Evolutionary conservation across 2,888 invertebrate genomes (phyloP).

Genomic region (Allacma fusca): DNA sequence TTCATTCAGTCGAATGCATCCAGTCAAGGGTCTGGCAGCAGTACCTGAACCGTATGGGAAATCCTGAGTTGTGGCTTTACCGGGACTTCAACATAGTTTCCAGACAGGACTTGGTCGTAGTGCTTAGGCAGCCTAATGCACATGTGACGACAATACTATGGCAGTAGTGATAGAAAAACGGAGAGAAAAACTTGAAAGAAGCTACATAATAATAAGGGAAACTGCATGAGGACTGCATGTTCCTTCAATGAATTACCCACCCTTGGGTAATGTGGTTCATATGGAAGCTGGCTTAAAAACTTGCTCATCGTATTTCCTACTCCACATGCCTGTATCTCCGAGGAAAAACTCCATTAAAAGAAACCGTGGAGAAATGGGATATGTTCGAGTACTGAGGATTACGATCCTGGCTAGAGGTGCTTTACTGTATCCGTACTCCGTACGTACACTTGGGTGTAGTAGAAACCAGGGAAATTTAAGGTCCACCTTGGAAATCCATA

Average conservation of each 20-base stretch:
- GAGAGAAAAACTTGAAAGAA: not conserved
- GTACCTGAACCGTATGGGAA: conserved; percentile 5
- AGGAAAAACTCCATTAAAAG: conserved; percentile 22
- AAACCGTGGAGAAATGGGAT: conserved; percentile 25
- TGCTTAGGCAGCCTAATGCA: not conserved
- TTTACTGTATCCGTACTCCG: not conserved
- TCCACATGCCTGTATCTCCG: not conserved
- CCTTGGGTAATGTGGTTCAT: conserved; percentile 20
- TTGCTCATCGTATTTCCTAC: conserved; percentile 11
- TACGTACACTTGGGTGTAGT: not conserved
- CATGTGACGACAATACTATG: not conserved
- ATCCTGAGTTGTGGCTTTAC: not conserved
- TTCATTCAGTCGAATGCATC: conserved; percentile 39
- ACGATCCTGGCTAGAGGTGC: not conserved
- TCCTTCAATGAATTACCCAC: conserved; percentile 1
- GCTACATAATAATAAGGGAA: not conserved
- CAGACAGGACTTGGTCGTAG: not conserved
- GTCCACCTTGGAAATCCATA: not conserved
- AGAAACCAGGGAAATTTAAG: not conserved
- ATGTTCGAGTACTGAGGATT: not conserved
- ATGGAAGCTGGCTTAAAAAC: not conserved
- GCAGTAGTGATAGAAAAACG: not conserved
- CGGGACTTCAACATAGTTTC: too few relatives aligned
- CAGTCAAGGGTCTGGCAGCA: conserved; percentile 34
- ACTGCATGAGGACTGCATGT: conserved; percentile 10